Base-by-base conservation (phyloP, 2,888 invertebrate species). In the Sphecodes monilicornis region DNA sequence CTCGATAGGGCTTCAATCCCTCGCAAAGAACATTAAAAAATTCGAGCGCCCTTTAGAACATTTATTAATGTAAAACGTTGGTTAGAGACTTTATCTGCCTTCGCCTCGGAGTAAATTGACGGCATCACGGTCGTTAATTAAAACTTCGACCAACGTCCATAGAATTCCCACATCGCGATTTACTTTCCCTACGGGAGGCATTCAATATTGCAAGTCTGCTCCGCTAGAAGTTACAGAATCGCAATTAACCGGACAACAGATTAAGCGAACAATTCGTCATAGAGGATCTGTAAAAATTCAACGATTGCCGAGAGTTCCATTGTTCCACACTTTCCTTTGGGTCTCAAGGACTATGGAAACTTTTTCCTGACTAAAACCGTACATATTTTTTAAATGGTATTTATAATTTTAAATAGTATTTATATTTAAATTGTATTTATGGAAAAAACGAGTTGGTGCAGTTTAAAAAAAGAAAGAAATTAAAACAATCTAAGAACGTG, bases 21-120 rank as follows among this genome's bases (percentile, higher is more conserved):
- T 36, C 57, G 36, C n/a, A 22, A 73, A 81, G 80, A 46, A 4
- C 39, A 39, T 41, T 68, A 26, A 69, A 66, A 39, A 36, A 41
- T 29, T 16, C 36, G 26, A 29, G 18, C 13, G 36, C 26, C 16
- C 66, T 72, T 72, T 26, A 18, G 41, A 43, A 43, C 26, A 66
- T 43, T 36, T 18, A 41, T 16, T 22, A 18, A 29, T 29, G 8
- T 26, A 46, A 39, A 26, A 32, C 3, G 64, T 10, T 66, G n/a
- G 43, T 50, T 10, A 3, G 39, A 18, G 54, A 36, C 26, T 13
- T 39, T 46, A 57, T 69, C 60, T 57, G 18, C 29, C 26, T 26
- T 3, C 3, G 26, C 10, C 1, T 46, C 4, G 29, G 11, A 26
- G n/a, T 26, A 41, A 6, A 18, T 73, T 57, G 16, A 73, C 1